Conservation (phyloP, 37 sponge, comb jelly and placozoan genomes). For the Cliona cf. orientalis region DNA sequence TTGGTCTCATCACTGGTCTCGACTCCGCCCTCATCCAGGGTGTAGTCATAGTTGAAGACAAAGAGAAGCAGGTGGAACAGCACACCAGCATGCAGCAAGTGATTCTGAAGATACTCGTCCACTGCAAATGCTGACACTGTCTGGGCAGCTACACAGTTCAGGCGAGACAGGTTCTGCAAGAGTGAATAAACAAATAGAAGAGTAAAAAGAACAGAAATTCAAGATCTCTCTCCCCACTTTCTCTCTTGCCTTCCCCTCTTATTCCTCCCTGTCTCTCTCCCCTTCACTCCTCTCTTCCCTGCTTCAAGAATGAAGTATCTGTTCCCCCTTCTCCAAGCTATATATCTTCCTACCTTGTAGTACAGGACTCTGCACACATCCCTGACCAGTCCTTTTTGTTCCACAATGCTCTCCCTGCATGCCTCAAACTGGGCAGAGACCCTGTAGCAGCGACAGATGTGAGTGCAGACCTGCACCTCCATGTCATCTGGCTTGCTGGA, state of each 20-base stretch:
- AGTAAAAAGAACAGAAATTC: not conserved
- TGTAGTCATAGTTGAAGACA: slow-evolving; percentile 99
- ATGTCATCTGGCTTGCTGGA: slow-evolving; percentile 79
- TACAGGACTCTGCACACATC: slow-evolving; percentile 91
- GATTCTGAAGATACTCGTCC: slow-evolving; percentile 92
- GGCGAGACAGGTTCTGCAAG: slow-evolving; percentile 73
- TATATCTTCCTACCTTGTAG: slow-evolving; percentile 73
- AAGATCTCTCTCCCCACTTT: not conserved
- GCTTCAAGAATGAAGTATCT: not conserved
- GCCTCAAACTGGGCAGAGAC: slow-evolving; percentile 97
- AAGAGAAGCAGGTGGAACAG: slow-evolving; percentile 87
- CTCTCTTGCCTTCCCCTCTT: too few relatives aligned
- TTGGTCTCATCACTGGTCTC: slow-evolving; percentile 89
- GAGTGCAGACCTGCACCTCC: slow-evolving; percentile 88
- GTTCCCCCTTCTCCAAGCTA: not conserved
- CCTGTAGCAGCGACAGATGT: slow-evolving; percentile 90
- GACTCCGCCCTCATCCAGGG: slow-evolving; percentile 97
- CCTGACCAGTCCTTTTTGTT: slow-evolving; percentile 76
- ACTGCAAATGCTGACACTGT: slow-evolving; percentile 80
- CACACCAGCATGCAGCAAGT: slow-evolving; percentile 82
- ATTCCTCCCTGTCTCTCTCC: too few relatives aligned
- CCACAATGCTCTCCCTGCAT: slow-evolving; percentile 89
- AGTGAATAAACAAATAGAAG: not conserved
- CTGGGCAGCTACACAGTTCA: slow-evolving; percentile 79
- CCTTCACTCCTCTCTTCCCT: too few relatives aligned